Base-by-base conservation (phyloP, 2,888 invertebrate species). In the Conistra vaccinii region DNA sequence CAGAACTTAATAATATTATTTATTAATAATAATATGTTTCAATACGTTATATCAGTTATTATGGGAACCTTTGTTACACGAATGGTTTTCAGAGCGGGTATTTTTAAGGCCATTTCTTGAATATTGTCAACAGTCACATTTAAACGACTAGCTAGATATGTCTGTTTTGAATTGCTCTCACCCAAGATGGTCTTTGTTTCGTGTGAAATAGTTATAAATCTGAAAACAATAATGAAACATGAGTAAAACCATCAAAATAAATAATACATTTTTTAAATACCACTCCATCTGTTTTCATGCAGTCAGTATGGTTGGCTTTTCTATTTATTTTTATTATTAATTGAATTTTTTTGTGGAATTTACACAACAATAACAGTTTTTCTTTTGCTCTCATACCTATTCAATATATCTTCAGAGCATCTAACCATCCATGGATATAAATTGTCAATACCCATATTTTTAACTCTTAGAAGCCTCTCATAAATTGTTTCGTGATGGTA, bases 371-470 rank as follows among this genome's bases (percentile, higher is more conserved):
- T 29, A 51, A 39, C 14, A 45, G 3, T 26, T 45, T 51, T 26
- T 58, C 4, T 62, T 32, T 68, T 58, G 20, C 0, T 26, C 17
- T 23, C 39, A 72, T 92, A 97, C 97, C 97, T 97, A 80, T 96
- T 93, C 58, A 97, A 91, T 86, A 97, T 95, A 35, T 94, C 91
- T 84, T 97, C 97, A 32, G 97, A 94, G 89, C 97, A 97, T 82
- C 97, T 93, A 51, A 97, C 97, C 97, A 97, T 97, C 97, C 97
- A 97, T 5, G 97, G 97, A 93, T 97, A 97, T 20, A 97, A 92
- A 80, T 94, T 91, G 51, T 93, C 96, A 73, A 96, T 92, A 68
- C 97, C 97, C 78, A 96, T 94, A 61, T 92, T 90, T 89, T 95
- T 95, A 0, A 97, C 95, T 69, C 93, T 93, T 83, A 96, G 91